These are phyloP conservation scores for Pangasius djambal DNA, from an alignment of 2,797 vertebrate genomes.

Conservation along the genomic window DNA sequence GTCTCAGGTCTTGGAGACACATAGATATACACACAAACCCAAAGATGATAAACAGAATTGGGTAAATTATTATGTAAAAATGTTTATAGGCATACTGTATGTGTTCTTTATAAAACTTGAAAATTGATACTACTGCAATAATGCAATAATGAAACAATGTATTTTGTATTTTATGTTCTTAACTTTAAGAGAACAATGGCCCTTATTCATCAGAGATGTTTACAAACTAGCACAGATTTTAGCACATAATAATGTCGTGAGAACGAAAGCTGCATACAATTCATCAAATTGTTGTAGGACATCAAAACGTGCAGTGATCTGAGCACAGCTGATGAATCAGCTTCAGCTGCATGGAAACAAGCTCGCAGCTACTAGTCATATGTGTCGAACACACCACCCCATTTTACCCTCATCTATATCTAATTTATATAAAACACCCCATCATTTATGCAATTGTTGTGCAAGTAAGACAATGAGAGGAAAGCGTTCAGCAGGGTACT, in stretches of 20 bases:
- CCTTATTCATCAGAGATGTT: not conserved
- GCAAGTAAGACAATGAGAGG: not conserved
- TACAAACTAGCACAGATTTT: not conserved
- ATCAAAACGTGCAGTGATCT: not conserved
- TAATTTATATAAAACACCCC: not conserved
- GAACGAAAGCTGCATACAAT: not conserved
- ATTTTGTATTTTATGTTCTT: not conserved
- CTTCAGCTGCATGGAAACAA: not conserved
- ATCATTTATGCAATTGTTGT: no score
- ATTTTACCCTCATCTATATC: not conserved
- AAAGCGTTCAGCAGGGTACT: not conserved
- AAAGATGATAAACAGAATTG: not conserved
- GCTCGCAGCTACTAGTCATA: not conserved
- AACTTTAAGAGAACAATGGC: not conserved
- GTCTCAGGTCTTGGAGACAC: not conserved
- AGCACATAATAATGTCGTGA: not conserved
- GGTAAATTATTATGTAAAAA: not conserved
- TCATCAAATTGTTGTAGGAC: not conserved
- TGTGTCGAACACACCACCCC: not conserved
- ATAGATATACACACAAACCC: not conserved
- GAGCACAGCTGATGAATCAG: not conserved
- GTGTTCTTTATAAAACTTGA: not conserved
- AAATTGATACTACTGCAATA: not conserved
- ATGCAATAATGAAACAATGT: not conserved
- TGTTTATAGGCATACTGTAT: not conserved